Evolutionary conservation across 2,888 invertebrate species (phyloP), one percentile per base, ranked within the genome.

Genomic region (Melanotus villosus): DNA sequence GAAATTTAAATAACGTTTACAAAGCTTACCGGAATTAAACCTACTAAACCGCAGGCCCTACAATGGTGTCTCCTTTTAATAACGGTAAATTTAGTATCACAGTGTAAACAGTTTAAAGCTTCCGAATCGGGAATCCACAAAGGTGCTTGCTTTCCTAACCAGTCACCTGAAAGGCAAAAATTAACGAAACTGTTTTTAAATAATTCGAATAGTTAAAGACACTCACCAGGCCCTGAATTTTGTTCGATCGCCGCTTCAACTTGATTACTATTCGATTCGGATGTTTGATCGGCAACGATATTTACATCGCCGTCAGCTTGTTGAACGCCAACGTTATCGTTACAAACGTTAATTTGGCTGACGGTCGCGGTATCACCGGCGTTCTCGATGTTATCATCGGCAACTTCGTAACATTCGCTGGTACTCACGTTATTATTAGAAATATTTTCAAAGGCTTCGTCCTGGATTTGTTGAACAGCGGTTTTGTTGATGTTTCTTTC

Each of bases 91-190:
- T 91, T 92, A 47, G 88, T 84, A 70, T 91, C 90, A 82, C 96
- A 96, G 74, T 93, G 90, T 91, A 96, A 92, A 81, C 96, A 96
- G 72, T 87, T 87, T n/a, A 88, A 86, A 4, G 95, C 93, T 76
- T 93, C 93, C 2, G 90, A 87, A 83, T 97, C 96, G 0, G 95
- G 95, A 58, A 96, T 90, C 96, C 96, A 96, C 77, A 91, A 89
- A 0, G 96, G 96, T 10, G 93, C 91, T 63, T 92, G 88, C 80
- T 91, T 90, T 0, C 95, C 95, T 62, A 95, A 71, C 84, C 84
- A 82, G 34, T 62, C 65, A 45, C 69, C 78, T 77, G 36, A n/a
- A n/a, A n/a, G n/a, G n/a, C n/a, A n/a, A n/a, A n/a, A n/a, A n/a
- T n/a, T n/a, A n/a, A n/a, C n/a, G n/a, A n/a, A n/a, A n/a, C n/a